Conservation (phyloP, 2,113 vertebrate species). For the Cynoglossus semilaevis region DNA sequence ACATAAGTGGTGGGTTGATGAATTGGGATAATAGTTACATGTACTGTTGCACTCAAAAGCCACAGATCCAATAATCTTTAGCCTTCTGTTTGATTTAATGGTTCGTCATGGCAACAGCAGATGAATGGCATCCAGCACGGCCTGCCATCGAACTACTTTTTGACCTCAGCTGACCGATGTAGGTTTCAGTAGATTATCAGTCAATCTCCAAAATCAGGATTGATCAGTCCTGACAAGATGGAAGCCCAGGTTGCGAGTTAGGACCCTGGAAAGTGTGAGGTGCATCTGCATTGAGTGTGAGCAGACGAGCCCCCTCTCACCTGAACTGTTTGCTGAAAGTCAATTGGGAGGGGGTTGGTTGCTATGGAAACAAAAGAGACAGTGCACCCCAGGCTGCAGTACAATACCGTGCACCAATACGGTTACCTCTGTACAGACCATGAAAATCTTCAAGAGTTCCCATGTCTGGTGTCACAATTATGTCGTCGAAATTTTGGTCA, state of each 20-base stretch:
- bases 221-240: slow-evolving; percentile 45
- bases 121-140: slow-evolving; percentile 47
- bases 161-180: slow-evolving; percentile 46
- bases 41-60: slow-evolving; percentile 43
- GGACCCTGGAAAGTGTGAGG: slow-evolving; percentile 23
- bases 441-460: slow-evolving; percentile 15
- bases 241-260: slow-evolving; percentile 29
- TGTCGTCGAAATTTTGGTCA: slow-evolving; percentile 1
- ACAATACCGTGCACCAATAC: slow-evolving; percentile 25
- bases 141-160: slow-evolving; percentile 49
- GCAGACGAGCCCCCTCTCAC: slow-evolving; percentile 48
- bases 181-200: slow-evolving; percentile 47
- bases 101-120: slow-evolving; percentile 46
- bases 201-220: slow-evolving; percentile 45
- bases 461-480: slow-evolving; percentile 6
- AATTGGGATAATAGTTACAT: slow-evolving; percentile 33
- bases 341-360: slow-evolving; percentile 45
- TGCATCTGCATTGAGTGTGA: slow-evolving; percentile 52
- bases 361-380: slow-evolving; percentile 72
- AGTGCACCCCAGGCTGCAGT: slow-evolving; percentile 52
- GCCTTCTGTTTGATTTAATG: slow-evolving; percentile 53
- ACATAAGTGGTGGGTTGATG: slow-evolving; percentile 29
- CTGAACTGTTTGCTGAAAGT: slow-evolving; percentile 57
- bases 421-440: slow-evolving; percentile 4
- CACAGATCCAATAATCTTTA: slow-evolving; percentile 41